These are phyloP conservation scores for Muraenolepis orangiensis DNA, from an alignment of 2,797 vertebrate species.

Conservation along the genomic window DNA sequence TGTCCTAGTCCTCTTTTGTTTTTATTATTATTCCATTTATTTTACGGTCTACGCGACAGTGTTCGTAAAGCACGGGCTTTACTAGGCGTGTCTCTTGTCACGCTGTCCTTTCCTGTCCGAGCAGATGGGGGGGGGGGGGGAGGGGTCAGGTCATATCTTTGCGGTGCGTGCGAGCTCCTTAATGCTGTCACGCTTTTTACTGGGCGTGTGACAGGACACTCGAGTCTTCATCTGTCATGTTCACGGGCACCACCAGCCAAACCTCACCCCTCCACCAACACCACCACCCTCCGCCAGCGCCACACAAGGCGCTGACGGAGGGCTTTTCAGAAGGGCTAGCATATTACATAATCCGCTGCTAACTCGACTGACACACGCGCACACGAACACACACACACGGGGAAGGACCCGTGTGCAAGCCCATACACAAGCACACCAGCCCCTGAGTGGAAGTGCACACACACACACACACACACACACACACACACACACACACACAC, in stretches of 20 bases:
- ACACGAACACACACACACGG: too few species aligned
- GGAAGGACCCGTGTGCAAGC: too few species aligned
- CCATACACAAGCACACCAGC: too few species aligned
- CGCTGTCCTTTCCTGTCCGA: background rate
- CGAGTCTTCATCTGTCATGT: slow-evolving; percentile 39
- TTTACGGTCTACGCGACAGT: background rate
- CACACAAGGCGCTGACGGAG: slow-evolving; percentile 65
- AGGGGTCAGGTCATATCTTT: background rate
- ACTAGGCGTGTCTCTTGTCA: too few species aligned
- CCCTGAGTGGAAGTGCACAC: too few species aligned
- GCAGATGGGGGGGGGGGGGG: background rate
- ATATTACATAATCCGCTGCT: slow-evolving; percentile 69
- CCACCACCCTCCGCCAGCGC: slow-evolving; percentile 36
- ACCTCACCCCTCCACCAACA: slow-evolving; percentile 43
- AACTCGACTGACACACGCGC: slow-evolving; percentile 36
- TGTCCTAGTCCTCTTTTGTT: too few species aligned
- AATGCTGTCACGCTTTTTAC: slow-evolving; percentile 4
- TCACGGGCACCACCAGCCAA: slow-evolving; percentile 38
- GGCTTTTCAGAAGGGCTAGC: slow-evolving; percentile 55
- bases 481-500: too few species aligned
- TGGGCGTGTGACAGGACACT: slow-evolving; percentile 24
- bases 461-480: too few species aligned
- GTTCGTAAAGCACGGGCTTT: background rate
- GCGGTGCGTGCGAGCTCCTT: background rate
- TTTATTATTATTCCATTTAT: too few species aligned